Conservation (phyloP, 2,888 invertebrate genomes). For the Mechanitis mazaeus region DNA sequence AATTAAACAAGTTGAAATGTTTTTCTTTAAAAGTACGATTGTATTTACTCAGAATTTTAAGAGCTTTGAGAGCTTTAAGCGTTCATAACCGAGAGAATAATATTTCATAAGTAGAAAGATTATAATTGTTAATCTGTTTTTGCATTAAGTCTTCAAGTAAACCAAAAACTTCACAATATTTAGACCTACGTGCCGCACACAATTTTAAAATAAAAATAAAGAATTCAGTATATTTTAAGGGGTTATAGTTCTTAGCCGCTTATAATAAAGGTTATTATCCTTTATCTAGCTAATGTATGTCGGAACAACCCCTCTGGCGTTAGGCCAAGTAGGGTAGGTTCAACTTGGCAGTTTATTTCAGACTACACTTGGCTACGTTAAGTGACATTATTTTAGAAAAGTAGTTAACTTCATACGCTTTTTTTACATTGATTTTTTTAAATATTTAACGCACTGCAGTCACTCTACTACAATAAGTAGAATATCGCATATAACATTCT, state of each 20-base stretch:
- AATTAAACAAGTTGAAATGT: too few relatives aligned
- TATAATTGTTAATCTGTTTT: too few relatives aligned
- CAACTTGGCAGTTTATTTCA: constrained; percentile 7
- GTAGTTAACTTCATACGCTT: background rate
- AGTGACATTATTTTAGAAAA: constrained; percentile 11
- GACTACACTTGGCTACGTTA: constrained; percentile 13
- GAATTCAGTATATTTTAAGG: background rate
- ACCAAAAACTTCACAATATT: background rate
- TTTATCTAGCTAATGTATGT: constrained; percentile 2
- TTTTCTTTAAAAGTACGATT: too few relatives aligned
- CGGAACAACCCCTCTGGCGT: constrained; percentile 18
- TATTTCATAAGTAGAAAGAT: too few relatives aligned
- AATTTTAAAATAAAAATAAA: background rate
- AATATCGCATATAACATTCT: too few relatives aligned
- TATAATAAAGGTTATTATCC: constrained; percentile 6
- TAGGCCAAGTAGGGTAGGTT: constrained; percentile 22
- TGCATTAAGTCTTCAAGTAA: background rate
- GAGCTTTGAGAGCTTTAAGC: too few relatives aligned
- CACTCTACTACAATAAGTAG: too few relatives aligned
- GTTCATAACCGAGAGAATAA: too few relatives aligned
- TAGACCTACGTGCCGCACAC: constrained; percentile 1
- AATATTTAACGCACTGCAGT: constrained; percentile 7
- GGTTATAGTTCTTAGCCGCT: constrained; percentile 2
- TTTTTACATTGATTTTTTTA: background rate
- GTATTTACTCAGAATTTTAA: too few relatives aligned